Conservation (phyloP, 2,113 vertebrate species). For the Crotophaga sulcirostris region DNA sequence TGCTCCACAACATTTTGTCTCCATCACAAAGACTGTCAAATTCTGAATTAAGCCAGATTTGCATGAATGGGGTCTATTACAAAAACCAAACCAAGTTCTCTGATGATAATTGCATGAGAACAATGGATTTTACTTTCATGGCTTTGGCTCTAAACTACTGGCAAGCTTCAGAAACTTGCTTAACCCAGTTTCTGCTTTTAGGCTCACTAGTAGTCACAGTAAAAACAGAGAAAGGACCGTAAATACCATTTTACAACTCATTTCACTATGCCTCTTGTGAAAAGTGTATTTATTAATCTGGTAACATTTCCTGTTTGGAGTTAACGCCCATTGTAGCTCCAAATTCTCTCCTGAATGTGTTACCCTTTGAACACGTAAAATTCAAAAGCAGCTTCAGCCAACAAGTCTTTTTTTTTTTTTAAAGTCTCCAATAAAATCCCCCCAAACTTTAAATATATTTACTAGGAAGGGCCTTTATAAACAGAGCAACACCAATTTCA, state of each 20-base stretch:
- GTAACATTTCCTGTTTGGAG: neutral
- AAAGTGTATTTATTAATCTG: neutral
- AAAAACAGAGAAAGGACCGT: neutral
- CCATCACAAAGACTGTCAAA: neutral
- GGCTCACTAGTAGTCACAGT: neutral
- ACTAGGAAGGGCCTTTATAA: neutral
- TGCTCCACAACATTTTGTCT: neutral
- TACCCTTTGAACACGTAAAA: neutral
- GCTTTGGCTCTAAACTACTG: neutral
- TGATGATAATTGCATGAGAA: neutral
- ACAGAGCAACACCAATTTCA: neutral
- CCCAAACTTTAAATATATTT: neutral
- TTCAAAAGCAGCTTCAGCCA: neutral
- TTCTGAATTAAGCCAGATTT: neutral
- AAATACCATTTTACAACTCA: slow-evolving; percentile 2
- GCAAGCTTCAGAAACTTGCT: neutral
- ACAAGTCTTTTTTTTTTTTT: neutral
- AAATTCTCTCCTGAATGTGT: neutral
- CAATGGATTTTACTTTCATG: neutral
- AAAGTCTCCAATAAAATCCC: neutral
- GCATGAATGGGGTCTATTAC: neutral
- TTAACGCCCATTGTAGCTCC: neutral
- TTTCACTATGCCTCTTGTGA: neutral
- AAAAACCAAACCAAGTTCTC: neutral
- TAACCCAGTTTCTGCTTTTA: neutral